phyloP scores from a whole-genome alignment of 2,888 invertebrate species.

The Tortrix viridana region DNA sequence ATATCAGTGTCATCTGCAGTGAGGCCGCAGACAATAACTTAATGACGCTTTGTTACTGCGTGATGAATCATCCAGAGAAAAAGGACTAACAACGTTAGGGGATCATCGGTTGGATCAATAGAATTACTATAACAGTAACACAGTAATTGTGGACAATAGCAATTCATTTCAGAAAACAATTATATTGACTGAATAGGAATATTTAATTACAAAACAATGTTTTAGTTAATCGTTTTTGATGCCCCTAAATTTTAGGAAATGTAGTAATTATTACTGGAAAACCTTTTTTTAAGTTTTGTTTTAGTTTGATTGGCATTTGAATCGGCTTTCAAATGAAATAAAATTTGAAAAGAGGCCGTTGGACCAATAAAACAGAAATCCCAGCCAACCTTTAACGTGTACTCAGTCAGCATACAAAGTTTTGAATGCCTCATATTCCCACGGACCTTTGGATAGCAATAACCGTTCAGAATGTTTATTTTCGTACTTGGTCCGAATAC shows the following conservation, averaged over 20 bases:
- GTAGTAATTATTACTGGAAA: no score
- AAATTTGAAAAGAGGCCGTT: background rate
- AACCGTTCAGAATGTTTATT: slow-evolving; percentile 36
- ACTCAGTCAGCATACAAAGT: background rate
- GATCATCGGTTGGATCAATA: slow-evolving; percentile 15
- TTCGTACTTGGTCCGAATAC: slow-evolving; percentile 33
- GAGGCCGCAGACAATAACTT: slow-evolving; percentile 29
- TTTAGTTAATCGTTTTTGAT: no score
- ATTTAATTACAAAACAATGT: no score
- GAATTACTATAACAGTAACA: slow-evolving; percentile 1
- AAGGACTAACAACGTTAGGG: slow-evolving; percentile 17
- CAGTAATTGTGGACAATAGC: background rate
- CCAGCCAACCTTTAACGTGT: background rate
- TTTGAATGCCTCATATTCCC: slow-evolving; percentile 19
- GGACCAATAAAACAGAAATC: background rate
- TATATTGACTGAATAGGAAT: no score
- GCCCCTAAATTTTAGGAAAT: no score
- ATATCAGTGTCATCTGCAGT: slow-evolving; percentile 22
- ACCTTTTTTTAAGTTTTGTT: no score
- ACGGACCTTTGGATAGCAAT: slow-evolving; percentile 22
- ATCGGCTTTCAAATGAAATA: no score
- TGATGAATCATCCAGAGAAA: slow-evolving; percentile 30
- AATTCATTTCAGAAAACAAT: no score
- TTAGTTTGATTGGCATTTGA: no score
- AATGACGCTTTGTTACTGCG: slow-evolving; percentile 30